Base-by-base conservation (phyloP, 2,888 invertebrate genomes). In the Himalopsyche anomala region DNA sequence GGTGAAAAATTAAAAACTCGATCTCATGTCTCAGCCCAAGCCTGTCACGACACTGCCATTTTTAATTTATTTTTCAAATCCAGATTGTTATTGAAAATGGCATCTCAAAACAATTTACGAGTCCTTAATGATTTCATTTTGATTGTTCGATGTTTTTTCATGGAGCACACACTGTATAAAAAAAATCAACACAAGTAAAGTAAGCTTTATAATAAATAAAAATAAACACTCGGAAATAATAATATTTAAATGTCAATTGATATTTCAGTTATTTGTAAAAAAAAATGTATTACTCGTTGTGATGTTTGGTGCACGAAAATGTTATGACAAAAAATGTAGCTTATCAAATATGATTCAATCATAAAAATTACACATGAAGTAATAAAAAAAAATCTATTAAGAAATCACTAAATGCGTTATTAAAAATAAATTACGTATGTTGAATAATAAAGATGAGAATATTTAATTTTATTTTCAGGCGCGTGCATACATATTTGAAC, bases 41-140 rank as follows among this genome's bases (percentile, higher is more conserved):
- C 74, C 74, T 74, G 74, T 74, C 74, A 74, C 74, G 74, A 74
- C 74, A 74, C 36, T 74, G 74, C 74, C 74, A 74, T 74, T 74
- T 74, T 74, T 36, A 4, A 15, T 38, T 38, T 74, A 12, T 9
- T 74, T 74, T 36, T 74, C 12, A 74, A 74, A 74, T 74, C 74
- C 74, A 28, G 36, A 74, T 74, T 74, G 74, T 74, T 74, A 38
- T 38, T 15, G 15, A 36, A 15, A 74, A 38, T 74, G 38, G 38
- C 74, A 74, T 74, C 36, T 74, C 74, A 74, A 74, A 74, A 74
- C 38, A 74, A 74, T 74, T 74, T 15, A 74, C 38, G 38, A 74
- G 74, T 74, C 38, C 38, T 74, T 4, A 38, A 38, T 38, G 74
- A 28, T 74, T 74, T 74, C 74, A 74, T 74, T 74, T 28, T 19